These are phyloP conservation scores for Vulpes vulpes DNA, from an alignment of 2,113 vertebrate species.

Conservation along the genomic window DNA sequence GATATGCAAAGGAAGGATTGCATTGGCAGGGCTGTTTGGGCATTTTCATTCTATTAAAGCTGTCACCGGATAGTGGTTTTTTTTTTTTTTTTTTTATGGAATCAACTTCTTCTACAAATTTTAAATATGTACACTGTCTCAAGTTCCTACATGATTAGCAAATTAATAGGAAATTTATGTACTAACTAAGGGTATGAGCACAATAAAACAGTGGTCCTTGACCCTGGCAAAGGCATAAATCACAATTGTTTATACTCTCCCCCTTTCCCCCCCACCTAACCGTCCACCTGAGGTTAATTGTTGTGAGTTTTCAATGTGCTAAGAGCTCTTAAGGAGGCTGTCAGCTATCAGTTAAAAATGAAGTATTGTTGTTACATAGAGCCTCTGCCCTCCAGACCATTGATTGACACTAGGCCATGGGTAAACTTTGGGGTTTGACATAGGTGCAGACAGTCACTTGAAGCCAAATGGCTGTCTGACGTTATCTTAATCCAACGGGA, in stretches of 20 bases:
- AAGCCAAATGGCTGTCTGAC: constrained; percentile 61
- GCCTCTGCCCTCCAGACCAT: not conserved
- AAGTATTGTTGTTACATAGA: not conserved
- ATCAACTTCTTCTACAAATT: constrained; percentile 58
- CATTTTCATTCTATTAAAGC: constrained; percentile 73
- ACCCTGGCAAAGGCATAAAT: not conserved
- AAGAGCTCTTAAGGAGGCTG: not conserved
- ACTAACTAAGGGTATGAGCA: not conserved
- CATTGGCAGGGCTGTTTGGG: constrained; percentile 52
- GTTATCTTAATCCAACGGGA: constrained; percentile 64
- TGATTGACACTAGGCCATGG: not conserved
- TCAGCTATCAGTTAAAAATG: constrained; percentile 12
- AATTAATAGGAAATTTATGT: constrained; percentile 35
- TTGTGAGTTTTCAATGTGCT: not conserved
- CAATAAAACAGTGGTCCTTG: constrained; percentile 15
- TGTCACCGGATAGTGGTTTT: not conserved
- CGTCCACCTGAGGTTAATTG: not conserved
- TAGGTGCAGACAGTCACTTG: not conserved
- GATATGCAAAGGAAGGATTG: constrained; percentile 67
- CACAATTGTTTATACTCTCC: not conserved
- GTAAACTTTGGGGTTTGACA: not conserved
- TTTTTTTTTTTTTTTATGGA: not conserved
- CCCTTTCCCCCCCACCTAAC: not conserved
- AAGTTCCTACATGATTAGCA: constrained; percentile 34
- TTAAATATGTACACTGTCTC: constrained; percentile 40